Conservation (phyloP, 2,113 vertebrate genomes). For the Prionailurus bengalensis region DNA sequence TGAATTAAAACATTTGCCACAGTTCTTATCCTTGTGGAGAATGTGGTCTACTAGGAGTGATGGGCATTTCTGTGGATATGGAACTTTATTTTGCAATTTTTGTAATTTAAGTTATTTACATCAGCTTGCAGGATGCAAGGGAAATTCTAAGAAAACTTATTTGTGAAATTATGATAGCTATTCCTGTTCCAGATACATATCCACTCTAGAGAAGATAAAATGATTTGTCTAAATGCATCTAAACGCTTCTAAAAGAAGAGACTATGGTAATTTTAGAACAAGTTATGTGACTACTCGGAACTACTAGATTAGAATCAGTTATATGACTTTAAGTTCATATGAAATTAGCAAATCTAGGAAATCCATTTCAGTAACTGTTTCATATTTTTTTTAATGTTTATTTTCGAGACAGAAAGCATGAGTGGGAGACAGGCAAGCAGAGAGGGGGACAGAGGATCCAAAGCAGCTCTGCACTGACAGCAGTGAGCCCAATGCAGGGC, state of each 20-base stretch:
- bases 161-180: background rate
- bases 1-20: background rate
- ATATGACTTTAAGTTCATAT: slow-evolving; percentile 1
- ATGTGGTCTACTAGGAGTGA: background rate
- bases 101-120: slow-evolving; percentile 10
- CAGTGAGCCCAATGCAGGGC: too few relatives aligned
- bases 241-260: background rate
- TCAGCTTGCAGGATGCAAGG: background rate
- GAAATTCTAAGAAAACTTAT: background rate
- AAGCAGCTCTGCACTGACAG: too few relatives aligned
- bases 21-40: background rate
- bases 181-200: slow-evolving; percentile 12
- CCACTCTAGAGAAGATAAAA: background rate
- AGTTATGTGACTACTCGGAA: slow-evolving; percentile 1
- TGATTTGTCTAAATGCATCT: background rate
- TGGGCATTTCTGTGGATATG: background rate
- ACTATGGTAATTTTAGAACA: background rate
- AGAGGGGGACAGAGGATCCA: too few relatives aligned
- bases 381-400: too few relatives aligned
- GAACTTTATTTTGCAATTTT: slow-evolving; percentile 31
- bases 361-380: slow-evolving; percentile 53
- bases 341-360: slow-evolving; percentile 59
- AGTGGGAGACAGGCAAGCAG: too few relatives aligned
- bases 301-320: background rate
- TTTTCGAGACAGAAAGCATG: too few relatives aligned